Evolutionary conservation across 2,888 invertebrate genomes (phyloP).

Genomic region (Mythimna pallens): DNA sequence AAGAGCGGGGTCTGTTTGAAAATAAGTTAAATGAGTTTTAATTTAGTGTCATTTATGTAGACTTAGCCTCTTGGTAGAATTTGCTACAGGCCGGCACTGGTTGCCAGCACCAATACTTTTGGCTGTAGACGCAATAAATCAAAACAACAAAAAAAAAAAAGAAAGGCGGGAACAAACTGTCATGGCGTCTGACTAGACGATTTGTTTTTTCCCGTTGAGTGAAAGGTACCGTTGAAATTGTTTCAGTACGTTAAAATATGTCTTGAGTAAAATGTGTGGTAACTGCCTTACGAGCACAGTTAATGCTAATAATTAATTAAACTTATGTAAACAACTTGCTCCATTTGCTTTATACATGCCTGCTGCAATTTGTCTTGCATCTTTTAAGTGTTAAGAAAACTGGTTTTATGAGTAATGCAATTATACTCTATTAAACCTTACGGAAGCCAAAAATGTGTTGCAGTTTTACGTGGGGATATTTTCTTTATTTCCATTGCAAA

Average conservation of each 20-base stretch:
- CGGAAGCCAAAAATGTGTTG: not conserved
- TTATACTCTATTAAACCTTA: not conserved
- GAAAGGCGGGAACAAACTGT: slow-evolving; percentile 59
- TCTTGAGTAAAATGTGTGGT: slow-evolving; percentile 42
- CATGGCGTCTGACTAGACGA: slow-evolving; percentile 58
- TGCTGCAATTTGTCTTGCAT: slow-evolving; percentile 29
- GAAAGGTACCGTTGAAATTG: slow-evolving; percentile 58
- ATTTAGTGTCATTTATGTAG: too few relatives aligned
- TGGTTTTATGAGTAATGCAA: not conserved
- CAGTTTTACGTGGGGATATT: not conserved
- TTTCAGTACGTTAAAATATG: slow-evolving; percentile 56
- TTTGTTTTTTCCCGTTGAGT: slow-evolving; percentile 62
- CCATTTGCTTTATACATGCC: slow-evolving; percentile 35
- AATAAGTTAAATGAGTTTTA: too few relatives aligned
- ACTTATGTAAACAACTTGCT: slow-evolving; percentile 46
- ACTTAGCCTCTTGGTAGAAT: too few relatives aligned
- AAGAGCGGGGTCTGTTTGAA: too few relatives aligned
- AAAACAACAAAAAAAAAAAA: slow-evolving; percentile 50
- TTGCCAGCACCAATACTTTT: slow-evolving; percentile 30
- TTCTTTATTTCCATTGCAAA: not conserved
- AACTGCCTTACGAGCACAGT: slow-evolving; percentile 32
- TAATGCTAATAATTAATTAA: slow-evolving; percentile 49
- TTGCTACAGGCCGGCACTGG: too few relatives aligned
- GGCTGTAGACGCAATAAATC: slow-evolving; percentile 62
- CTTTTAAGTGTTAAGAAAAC: slow-evolving; percentile 17